Evolutionary conservation across 2,797 vertebrate species (phyloP).

Genomic region (Sebastes jordani): DNA sequence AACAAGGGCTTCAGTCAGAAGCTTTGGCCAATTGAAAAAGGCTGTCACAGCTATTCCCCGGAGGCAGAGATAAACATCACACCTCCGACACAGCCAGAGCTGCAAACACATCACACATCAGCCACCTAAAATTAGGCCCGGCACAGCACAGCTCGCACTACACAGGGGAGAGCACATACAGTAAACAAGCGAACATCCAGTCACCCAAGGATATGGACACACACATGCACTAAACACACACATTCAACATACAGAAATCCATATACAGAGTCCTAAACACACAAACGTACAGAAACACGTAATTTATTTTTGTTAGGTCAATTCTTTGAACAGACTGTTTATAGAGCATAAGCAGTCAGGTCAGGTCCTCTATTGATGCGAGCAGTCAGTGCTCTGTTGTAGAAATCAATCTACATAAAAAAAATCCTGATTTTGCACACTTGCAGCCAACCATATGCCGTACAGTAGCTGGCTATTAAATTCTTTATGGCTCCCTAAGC

Average conservation of each 20-base stretch:
- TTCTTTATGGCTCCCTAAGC: constrained; percentile 57
- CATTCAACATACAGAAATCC: background rate
- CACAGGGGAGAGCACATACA: constrained; percentile 17
- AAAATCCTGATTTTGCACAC: constrained; percentile 50
- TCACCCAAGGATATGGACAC: constrained; percentile 22
- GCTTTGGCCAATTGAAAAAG: constrained; percentile 30
- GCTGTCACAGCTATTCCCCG: constrained; percentile 48
- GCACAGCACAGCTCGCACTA: constrained; percentile 20
- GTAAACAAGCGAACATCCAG: constrained; percentile 21
- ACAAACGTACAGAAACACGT: background rate
- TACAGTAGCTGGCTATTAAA: constrained; percentile 36
- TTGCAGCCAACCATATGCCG: constrained; percentile 7
- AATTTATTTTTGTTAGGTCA: background rate
- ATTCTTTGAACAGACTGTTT: background rate
- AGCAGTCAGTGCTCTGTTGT: constrained; percentile 1
- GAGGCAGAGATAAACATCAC: constrained; percentile 69
- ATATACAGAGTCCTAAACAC: background rate
- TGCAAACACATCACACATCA: constrained; percentile 59
- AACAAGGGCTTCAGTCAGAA: constrained; percentile 26
- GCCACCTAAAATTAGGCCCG: constrained; percentile 66
- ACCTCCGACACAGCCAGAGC: constrained; percentile 59
- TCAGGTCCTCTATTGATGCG: constrained; percentile 25
- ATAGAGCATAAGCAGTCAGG: background rate
- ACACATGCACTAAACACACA: background rate
- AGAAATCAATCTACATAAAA: constrained; percentile 54